Evolutionary conservation across 2,113 vertebrate species (phyloP).

Genomic region (Neogale vison): DNA sequence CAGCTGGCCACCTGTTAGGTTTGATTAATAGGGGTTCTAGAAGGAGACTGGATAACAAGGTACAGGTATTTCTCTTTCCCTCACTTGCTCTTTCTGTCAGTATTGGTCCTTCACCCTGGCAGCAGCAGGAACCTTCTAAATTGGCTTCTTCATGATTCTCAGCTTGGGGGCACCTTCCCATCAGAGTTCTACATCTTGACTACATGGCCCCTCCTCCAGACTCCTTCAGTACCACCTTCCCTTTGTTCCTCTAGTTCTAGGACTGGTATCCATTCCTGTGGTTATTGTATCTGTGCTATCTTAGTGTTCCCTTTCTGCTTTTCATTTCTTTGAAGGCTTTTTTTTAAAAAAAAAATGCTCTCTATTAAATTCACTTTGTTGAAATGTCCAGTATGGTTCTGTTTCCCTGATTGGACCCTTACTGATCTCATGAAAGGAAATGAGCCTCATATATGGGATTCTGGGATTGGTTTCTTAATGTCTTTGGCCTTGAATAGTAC

Average conservation of each 20-base stretch:
- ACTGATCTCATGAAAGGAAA: background rate
- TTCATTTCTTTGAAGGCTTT: background rate
- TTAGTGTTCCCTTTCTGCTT: background rate
- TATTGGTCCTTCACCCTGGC: background rate
- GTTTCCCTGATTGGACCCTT: background rate
- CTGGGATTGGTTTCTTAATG: background rate
- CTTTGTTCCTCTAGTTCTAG: background rate
- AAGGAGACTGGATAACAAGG: background rate
- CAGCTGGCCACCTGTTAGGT: background rate
- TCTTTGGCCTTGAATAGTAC: background rate
- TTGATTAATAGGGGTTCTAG: background rate
- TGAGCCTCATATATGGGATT: background rate
- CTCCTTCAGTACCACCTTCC: background rate
- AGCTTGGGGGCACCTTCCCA: background rate
- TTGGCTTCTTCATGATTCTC: background rate
- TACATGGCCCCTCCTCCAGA: background rate
- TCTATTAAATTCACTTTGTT: slow-evolving; percentile 2
- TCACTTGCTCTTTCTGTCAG: background rate
- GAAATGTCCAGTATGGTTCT: background rate
- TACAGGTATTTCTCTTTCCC: background rate
- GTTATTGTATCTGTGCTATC: background rate
- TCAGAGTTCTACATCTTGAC: background rate
- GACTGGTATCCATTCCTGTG: background rate
- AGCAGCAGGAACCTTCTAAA: background rate
- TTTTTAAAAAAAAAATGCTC: background rate